Conservation (phyloP, 1,140 invertebrate genomes). For the Drusus annulatus region DNA sequence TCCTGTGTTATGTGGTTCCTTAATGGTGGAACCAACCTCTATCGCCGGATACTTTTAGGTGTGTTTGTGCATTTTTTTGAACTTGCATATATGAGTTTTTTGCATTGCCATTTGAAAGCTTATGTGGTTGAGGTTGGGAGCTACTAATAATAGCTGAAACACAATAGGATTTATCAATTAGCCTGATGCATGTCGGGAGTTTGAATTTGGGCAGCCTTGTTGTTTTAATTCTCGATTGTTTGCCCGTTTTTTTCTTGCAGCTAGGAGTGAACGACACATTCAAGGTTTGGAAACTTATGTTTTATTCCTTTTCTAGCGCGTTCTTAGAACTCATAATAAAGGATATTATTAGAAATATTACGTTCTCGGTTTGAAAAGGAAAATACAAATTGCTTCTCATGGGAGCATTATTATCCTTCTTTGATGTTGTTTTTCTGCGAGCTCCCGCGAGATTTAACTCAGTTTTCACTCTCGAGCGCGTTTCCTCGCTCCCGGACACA, state of each 20-base stretch:
- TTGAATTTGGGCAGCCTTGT: not conserved
- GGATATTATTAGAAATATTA: no score
- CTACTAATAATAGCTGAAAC: not conserved
- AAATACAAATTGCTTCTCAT: no score
- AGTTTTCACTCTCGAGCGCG: no score
- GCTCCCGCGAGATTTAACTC: not conserved
- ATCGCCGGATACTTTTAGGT: not conserved
- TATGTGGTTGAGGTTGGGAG: not conserved
- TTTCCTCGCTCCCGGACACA: not conserved
- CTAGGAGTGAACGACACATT: constrained; percentile 10
- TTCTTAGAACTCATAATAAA: no score
- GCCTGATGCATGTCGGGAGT: constrained; percentile 4
- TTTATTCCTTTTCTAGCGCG: not conserved
- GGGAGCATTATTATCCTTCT: not conserved
- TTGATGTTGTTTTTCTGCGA: constrained; percentile 1
- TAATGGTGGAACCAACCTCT: constrained; percentile 47
- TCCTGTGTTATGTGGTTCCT: constrained; percentile 52
- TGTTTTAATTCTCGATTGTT: constrained; percentile 1
- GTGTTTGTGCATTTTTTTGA: constrained; percentile 51
- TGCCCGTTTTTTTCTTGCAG: no score
- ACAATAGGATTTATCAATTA: constrained; percentile 26
- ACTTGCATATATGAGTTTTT: constrained; percentile 43
- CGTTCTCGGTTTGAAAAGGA: no score
- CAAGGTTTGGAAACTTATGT: constrained; percentile 9
- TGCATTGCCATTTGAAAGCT: constrained; percentile 9